Conservation (phyloP, 2,888 invertebrate species). For the Thyatira batis region DNA sequence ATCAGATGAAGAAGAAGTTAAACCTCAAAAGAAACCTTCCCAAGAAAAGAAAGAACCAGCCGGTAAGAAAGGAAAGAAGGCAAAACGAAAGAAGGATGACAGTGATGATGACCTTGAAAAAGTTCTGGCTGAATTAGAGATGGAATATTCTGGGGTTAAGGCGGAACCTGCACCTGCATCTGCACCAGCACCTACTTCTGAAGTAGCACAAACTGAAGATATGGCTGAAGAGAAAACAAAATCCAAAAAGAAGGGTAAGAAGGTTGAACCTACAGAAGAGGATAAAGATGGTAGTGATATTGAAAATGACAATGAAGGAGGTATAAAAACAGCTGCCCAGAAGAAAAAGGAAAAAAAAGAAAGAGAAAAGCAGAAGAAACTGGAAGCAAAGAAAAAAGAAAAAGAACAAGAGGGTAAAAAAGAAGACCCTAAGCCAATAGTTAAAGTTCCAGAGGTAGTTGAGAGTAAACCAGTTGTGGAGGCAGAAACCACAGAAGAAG, state of each 20-base stretch:
- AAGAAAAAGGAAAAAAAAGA: constrained; percentile 96
- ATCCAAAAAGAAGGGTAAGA: constrained; percentile 69
- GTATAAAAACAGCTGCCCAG: constrained; percentile 91
- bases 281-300: constrained; percentile 77
- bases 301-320: constrained; percentile 82
- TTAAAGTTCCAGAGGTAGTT: constrained; percentile 39
- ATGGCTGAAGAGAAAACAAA: constrained; percentile 65
- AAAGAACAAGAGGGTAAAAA: constrained; percentile 62
- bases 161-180: constrained; percentile 69
- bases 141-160: constrained; percentile 88
- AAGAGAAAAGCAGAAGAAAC: constrained; percentile 88
- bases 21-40: constrained; percentile 57
- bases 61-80: constrained; percentile 88
- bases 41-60: constrained; percentile 73
- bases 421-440: constrained; percentile 47
- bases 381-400: constrained; percentile 85
- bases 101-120: constrained; percentile 92
- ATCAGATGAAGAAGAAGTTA: constrained; percentile 71
- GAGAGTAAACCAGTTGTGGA: constrained; percentile 46
- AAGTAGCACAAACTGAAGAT: constrained; percentile 58
- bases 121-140: constrained; percentile 90
- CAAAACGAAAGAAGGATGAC: constrained; percentile 87
- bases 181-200: constrained; percentile 62
- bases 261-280: constrained; percentile 58
- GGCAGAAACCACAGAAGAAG: constrained; percentile 63